Base-by-base conservation (phyloP, 2,113 vertebrate genomes). In the Rattus rattus region DNA sequence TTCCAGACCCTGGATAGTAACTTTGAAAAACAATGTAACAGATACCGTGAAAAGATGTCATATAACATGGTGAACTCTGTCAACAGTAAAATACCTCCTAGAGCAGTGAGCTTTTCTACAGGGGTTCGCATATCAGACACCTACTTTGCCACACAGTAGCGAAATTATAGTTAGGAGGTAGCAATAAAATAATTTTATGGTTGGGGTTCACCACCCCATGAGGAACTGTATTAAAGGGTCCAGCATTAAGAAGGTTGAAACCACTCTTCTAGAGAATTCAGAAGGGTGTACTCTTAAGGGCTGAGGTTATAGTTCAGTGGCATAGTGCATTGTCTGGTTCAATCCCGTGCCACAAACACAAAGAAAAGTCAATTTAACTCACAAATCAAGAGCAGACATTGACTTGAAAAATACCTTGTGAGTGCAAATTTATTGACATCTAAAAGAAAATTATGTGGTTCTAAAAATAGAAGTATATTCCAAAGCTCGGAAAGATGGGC, bases 391-490 rank as follows among this genome's bases (percentile, higher is more conserved):
- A 93, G 69, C 52, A 85, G 70, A 22, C 84, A 85, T 20, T 72
- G 59, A 95, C 43, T 95, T 86, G 76, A 69, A 86, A 96, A 93
- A 79, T 83, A 93, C 49, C 52, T 92, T 77, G 14, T 30, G n/a
- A 96, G 13, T 70, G 76, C 56, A 94, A 95, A 95, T 47, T 91
- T 96, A 94, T 75, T 92, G 95, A 91, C 86, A 94, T 63, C 9
- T 84, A 89, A 94, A 75, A 94, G 75, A 75, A 96, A 96, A 96
- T 47, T 91, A 72, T 54, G 93, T 88, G 94, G 5, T 87, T 92
- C 93, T 96, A 96, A 92, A 94, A 94, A 96, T 86, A 95, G 43
- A 93, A 87, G 63, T 96, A 63, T 47, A 85, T 72, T 97, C 61
- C 86, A 90, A 93, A 97, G 94, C 73, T 93, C 19, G 65, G 94